Evolutionary conservation across 2,888 invertebrate species (phyloP), one percentile per base, ranked within the genome.

Genomic region (Sinhomidia bicolor): DNA sequence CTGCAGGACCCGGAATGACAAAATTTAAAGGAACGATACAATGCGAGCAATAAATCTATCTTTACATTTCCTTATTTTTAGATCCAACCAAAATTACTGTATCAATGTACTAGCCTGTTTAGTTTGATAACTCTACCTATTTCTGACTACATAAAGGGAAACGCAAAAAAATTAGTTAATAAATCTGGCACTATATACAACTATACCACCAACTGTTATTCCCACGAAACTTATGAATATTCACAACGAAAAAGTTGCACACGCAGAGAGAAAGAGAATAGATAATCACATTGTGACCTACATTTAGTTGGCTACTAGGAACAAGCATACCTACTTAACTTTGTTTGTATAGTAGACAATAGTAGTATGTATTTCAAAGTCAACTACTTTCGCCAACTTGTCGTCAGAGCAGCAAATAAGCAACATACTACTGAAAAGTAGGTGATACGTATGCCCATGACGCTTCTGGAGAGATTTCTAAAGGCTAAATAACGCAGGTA

Each of bases 391-490:
- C 68, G 9, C 68, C 36, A 9, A 29, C 14, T 62, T 10, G n/a
- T 10, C 14, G 10, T 4, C 51, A 51, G 51, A 14, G 51, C n/a
- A 14, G n/a, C 51, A 4, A 6, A 12, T 62, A 26, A 29, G 29
- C 29, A 10, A 9, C 54, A 57, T n/a, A n/a, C n/a, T n/a, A n/a
- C 6, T 20, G 54, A 71, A 17, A 41, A 71, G 44, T 44, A 20
- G 41, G 20, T 23, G 6, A 71, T 71, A 44, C 20, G 47, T 47
- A 74, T 74, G 44, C 74, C 12, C 12, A n/a, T 51, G 76, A 20
- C n/a, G 51, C 51, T 76, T 7, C 78, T 78, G 54, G 78, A 78
- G 78, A 32, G 78, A 54, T 78, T 78, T 71, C 41, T 71, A 71
- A 36, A 36, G 9, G 51, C 51, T 51, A n/a, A n/a, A n/a, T n/a